Evolutionary conservation across 2,888 invertebrate species (phyloP).

Genomic region (Dicycla oo): DNA sequence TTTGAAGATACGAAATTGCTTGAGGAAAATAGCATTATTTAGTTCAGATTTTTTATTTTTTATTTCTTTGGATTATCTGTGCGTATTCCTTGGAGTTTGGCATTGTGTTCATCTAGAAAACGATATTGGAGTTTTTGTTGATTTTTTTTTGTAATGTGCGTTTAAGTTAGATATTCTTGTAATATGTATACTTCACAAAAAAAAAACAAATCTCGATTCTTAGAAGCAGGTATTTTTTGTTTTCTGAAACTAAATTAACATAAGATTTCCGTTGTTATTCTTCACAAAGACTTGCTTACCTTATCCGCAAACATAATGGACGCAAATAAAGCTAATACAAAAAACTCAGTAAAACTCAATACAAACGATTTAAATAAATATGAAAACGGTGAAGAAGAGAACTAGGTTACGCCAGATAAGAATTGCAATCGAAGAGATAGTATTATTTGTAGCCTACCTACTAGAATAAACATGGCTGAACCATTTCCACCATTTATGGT

Average conservation of each 20-base stretch:
- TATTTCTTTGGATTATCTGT: background rate
- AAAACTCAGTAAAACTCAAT: background rate
- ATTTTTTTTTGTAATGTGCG: background rate
- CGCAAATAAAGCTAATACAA: conserved; percentile 1
- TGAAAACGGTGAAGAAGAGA: conserved; percentile 11
- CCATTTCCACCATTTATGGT: conserved; percentile 23
- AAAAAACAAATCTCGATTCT: background rate
- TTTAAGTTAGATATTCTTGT: background rate
- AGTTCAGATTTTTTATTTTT: conserved; percentile 24
- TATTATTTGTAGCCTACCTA: conserved; percentile 40
- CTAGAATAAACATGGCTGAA: conserved; percentile 29
- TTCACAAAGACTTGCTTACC: conserved; percentile 10
- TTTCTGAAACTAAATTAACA: background rate
- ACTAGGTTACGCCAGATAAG: conserved; percentile 51
- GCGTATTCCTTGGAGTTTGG: background rate
- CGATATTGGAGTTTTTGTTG: background rate
- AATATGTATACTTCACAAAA: background rate
- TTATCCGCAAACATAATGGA: background rate
- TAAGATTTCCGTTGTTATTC: conserved; percentile 14
- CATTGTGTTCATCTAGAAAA: background rate
- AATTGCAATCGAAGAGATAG: conserved; percentile 48
- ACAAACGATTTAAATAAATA: conserved; percentile 30
- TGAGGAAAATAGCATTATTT: conserved; percentile 43
- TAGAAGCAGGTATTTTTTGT: background rate
- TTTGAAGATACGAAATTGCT: conserved; percentile 54